Base-by-base conservation (phyloP, 2,797 vertebrate species). In the Cebuella pygmaea region DNA sequence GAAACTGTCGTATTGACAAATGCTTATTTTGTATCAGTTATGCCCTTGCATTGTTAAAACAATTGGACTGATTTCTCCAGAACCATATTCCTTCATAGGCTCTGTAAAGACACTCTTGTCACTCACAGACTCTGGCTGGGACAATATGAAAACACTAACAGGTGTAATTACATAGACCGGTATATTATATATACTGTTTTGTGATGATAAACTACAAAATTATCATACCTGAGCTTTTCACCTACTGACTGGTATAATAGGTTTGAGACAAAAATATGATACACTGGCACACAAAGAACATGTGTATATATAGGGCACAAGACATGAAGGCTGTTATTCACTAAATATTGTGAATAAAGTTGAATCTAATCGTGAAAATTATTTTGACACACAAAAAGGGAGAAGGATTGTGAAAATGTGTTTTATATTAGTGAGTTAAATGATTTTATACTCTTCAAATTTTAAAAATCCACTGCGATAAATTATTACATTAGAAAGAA, bases 121-220 rank as follows among this genome's bases (percentile, higher is more conserved):
- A 85, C 90, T 97, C 93, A 89, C 67, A 96, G 76, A 80, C 33
- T 96, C 61, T 86, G 90, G 76, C 79, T 92, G 86, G 72, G 91
- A 90, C 64, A 48, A 57, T 27, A 26, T 89, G 90, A 79, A 96
- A 90, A 96, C 64, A 87, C 48, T 15, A 36, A 93, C 64, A 93
- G 74, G 64, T 94, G 52, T 96, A 94, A 97, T 98, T 97, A 96
- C 46, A 86, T 36, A 87, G 95, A 87, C 59, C 50, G 74, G 88
- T 82, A 64, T 96, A 97, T 96, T 92, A 97, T 95, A 94, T 96
- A 96, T 52, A 75, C 90, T 97, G 93, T 94, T 97, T 94, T 76
- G 41, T 89, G 95, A 95, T 94, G 86, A 96, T 93, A 93, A 96
- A 95, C 86, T 97, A 85, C 92, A 90, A 97, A 96, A 96, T 95